Conservation (phyloP, 2,888 invertebrate species). For the Labia minor region DNA sequence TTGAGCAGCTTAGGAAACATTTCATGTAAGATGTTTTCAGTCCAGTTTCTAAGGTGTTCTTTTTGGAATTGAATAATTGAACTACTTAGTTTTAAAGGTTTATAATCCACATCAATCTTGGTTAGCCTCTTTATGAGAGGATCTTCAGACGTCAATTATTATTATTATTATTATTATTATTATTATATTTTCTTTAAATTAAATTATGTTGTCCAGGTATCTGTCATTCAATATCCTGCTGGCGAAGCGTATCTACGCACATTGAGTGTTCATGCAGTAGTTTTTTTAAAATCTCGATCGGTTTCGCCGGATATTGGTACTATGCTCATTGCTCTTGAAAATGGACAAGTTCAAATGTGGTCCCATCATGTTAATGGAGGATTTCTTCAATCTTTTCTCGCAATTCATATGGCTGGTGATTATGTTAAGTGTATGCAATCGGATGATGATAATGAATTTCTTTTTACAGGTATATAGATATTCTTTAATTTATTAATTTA, state of each 20-base stretch:
- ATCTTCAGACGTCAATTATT: too few relatives aligned
- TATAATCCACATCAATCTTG: too few relatives aligned
- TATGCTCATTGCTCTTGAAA: constrained; percentile 59
- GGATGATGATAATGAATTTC: constrained; percentile 56
- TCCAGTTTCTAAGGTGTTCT: too few relatives aligned
- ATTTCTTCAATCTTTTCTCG: constrained; percentile 56
- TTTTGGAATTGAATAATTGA: too few relatives aligned
- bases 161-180: too few relatives aligned
- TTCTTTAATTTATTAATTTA: neutral
- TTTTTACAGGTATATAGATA: constrained; percentile 55
- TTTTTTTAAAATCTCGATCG: constrained; percentile 54
- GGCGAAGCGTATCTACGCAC: constrained; percentile 15
- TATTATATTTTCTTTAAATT: too few relatives aligned
- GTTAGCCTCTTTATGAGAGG: too few relatives aligned
- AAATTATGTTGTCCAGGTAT: neutral
- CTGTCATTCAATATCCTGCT: neutral
- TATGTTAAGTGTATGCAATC: constrained; percentile 59
- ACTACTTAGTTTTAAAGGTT: too few relatives aligned
- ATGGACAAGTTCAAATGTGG: constrained; percentile 69
- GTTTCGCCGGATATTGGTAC: constrained; percentile 47
- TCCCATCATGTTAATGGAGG: constrained; percentile 67
- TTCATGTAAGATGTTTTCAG: too few relatives aligned
- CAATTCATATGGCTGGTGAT: constrained; percentile 53
- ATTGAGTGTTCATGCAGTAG: constrained; percentile 52
- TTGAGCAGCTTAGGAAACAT: too few relatives aligned